Conservation (phyloP, 92 coral and sea anemone genomes). For the Phymanthus crucifer region DNA sequence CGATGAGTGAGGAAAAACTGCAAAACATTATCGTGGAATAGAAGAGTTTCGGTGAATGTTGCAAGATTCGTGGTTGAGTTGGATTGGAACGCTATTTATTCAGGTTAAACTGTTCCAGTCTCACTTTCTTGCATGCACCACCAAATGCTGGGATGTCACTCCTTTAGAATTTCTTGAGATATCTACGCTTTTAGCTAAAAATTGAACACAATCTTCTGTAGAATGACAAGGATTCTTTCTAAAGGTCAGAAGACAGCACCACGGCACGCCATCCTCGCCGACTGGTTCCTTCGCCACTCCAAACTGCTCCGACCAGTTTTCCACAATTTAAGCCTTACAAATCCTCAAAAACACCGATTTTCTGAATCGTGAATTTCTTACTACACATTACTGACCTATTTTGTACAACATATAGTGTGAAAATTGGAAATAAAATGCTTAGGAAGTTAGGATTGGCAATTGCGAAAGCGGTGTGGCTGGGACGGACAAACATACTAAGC, state of each 20-base stretch:
- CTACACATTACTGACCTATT: background rate
- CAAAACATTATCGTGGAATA: background rate
- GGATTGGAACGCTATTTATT: background rate
- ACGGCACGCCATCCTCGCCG: background rate
- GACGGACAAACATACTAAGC: background rate
- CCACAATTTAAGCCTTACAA: background rate
- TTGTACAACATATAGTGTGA: background rate
- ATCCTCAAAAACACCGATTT: background rate
- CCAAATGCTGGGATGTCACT: background rate
- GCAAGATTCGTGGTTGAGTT: background rate
- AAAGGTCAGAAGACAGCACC: background rate
- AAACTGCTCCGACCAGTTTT: background rate
- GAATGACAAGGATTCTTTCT: background rate
- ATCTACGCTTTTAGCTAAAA: background rate
- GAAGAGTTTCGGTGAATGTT: background rate
- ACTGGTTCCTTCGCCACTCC: background rate
- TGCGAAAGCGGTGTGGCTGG: slow-evolving; percentile 31
- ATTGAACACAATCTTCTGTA: background rate
- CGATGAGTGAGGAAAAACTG: slow-evolving; percentile 5
- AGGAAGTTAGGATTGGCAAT: background rate
- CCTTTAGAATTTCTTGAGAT: background rate
- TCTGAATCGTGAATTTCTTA: background rate
- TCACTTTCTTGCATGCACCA: background rate
- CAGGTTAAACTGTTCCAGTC: background rate
- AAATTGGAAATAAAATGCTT: background rate